phyloP scores from a whole-genome alignment of 2,113 vertebrate species.

The Trogon melanurus region DNA sequence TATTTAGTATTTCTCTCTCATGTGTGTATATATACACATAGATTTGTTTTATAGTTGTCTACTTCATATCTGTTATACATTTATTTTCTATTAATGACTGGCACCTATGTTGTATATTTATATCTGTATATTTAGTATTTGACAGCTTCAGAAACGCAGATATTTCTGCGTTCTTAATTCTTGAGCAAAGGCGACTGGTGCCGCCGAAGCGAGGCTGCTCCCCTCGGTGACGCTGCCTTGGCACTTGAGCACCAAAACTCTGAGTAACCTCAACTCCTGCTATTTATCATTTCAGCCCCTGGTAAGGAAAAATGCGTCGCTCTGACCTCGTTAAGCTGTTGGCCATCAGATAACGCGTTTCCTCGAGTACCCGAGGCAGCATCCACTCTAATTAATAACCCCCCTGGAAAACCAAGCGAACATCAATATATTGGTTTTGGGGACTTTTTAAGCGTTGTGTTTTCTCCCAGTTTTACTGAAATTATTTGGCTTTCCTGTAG shows the following conservation, averaged over 20 bases:
- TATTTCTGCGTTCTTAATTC: background rate
- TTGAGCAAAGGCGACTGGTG: fast-evolving
- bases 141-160: background rate
- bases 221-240: fast-evolving
- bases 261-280: background rate
- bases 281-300: background rate
- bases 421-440: background rate
- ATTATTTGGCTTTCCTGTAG: conserved; percentile 27
- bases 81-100: background rate
- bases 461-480: conserved; percentile 29
- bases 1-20: background rate
- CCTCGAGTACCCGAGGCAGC: background rate
- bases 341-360: background rate
- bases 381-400: background rate
- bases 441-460: background rate
- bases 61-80: background rate
- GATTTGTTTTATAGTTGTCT: background rate
- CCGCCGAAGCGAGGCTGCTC: background rate
- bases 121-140: background rate
- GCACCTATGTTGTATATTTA: background rate
- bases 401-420: background rate
- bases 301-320: fast-evolving
- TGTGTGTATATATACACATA: no score
- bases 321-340: background rate
- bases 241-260: background rate